Base-by-base conservation (phyloP, 2,888 invertebrate species). In the Cremastinae sp. region DNA sequence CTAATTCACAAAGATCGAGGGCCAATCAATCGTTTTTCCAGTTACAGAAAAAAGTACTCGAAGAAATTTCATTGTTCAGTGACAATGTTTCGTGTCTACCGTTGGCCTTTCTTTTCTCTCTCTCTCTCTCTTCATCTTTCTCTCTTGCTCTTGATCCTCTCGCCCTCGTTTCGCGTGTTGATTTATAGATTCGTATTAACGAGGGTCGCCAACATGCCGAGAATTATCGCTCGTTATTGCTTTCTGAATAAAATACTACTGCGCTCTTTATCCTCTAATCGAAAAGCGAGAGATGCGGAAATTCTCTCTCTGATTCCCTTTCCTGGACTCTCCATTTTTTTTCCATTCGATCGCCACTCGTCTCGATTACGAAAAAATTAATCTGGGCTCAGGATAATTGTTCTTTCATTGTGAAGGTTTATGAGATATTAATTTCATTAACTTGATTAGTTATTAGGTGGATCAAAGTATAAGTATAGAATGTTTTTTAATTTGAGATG, bases 1-100 rank as follows among this genome's bases (percentile, higher is more conserved):
- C 43, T 20, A 47, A 43, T 53, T 53, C 10, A 66, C 22, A 39
- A 16, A 39, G 35, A 18, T 56, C 66, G 74, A 76, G 70, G 76
- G 76, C 79, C 81, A 83, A 84, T 81, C 80, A 79, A 83, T 82
- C 75, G 82, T 70, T 80, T 76, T 28, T 5, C 80, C 79, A 79
- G 39, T 28, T 37, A 16, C 20, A 62, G 16, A 28, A 35, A n/a
- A n/a, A 22, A 39, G 47, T 12, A 41, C 56, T 28, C 56, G 28
- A 8, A 5, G 47, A 53, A 59, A 66, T 71, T 71, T 64, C 39
- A 10, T 37, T 39, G 14, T 47, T 43, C 10, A 28, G 43, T 41
- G 41, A 41, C 58, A 39, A 41, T 59, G 45, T 62, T 61, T 43
- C 55, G 22, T 49, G 8, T 8, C 28, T 28, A 28, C 28, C 28